A percentile compares a stretch with the other conserved stretches of the same genome.
phyloP scores from a whole-genome alignment of 2,797 vertebrate genomes.

The Eidolon dupreanum region DNA sequence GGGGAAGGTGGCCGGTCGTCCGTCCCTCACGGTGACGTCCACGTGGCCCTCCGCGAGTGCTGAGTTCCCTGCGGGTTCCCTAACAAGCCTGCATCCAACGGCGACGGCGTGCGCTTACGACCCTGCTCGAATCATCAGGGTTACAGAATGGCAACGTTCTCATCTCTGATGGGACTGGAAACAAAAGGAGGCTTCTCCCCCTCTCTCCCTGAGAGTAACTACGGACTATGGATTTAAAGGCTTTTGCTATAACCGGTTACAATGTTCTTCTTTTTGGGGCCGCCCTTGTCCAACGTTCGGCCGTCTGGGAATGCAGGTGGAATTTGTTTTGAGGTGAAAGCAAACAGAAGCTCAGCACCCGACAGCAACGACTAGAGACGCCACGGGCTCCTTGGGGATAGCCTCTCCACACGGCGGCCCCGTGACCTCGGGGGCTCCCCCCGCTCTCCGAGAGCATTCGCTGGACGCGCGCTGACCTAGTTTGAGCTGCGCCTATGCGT shows the following conservation, averaged over 20 bases:
- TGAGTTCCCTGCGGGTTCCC: rapidly evolving
- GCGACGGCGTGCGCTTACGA: rapidly evolving
- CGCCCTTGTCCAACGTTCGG: neutral
- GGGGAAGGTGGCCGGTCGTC: rapidly evolving
- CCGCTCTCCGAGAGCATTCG: too few relatives aligned
- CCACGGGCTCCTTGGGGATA: neutral
- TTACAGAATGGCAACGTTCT: rapidly evolving
- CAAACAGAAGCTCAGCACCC: neutral
- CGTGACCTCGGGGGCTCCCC: too few relatives aligned
- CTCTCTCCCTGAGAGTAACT: neutral
- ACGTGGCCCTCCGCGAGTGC: rapidly evolving
- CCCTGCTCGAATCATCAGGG: neutral
- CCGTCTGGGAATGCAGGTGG: neutral
- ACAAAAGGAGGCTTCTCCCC: neutral
- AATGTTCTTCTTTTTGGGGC: neutral
- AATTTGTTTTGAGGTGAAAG: neutral
- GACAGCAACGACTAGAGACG: too few relatives aligned
- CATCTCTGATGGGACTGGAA: neutral
- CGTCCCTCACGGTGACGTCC: rapidly evolving
- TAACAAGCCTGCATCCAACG: rapidly evolving
- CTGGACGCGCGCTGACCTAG: neutral
- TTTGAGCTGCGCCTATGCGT: neutral
- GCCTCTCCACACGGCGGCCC: neutral
- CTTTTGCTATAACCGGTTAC: neutral
- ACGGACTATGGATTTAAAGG: rapidly evolving